These are phyloP conservation scores for Phalacrocorax carbo DNA, from an alignment of 2,113 vertebrate species.

Conservation along the genomic window DNA sequence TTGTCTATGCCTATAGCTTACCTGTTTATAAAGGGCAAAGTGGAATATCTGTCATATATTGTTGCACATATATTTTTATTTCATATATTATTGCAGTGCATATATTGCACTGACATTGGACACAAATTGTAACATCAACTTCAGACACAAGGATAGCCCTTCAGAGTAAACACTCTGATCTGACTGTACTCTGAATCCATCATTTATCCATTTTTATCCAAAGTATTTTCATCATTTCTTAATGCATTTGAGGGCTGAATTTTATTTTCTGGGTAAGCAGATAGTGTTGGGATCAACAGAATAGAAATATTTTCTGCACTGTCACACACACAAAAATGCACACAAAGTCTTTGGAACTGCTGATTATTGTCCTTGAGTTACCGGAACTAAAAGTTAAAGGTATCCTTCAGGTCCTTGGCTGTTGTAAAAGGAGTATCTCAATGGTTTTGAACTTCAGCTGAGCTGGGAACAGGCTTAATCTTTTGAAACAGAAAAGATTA, in stretches of 20 bases:
- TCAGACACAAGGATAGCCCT: not conserved
- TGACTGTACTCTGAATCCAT: not conserved
- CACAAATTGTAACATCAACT: not conserved
- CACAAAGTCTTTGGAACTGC: not conserved
- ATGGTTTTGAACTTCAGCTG: not conserved
- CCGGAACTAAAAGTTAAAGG: not conserved
- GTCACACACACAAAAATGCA: not conserved
- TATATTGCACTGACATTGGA: not conserved
- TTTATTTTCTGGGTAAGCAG: not conserved
- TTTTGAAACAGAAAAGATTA: not conserved
- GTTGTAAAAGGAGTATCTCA: not conserved
- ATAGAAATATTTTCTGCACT: not conserved
- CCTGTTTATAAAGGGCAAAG: not conserved
- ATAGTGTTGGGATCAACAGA: not conserved
- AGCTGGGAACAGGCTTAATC: not conserved
- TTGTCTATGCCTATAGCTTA: not conserved
- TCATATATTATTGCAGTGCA: not conserved
- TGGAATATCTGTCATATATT: not conserved
- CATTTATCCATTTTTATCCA: not conserved
- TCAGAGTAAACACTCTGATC: not conserved
- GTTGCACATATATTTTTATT: not conserved
- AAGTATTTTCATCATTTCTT: not conserved
- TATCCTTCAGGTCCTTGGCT: not conserved
- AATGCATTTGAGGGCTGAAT: not conserved
- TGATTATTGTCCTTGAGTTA: not conserved